These are phyloP conservation scores for Nemotelus nigrinus DNA, from an alignment of 2,888 invertebrate genomes.

Conservation along the genomic window DNA sequence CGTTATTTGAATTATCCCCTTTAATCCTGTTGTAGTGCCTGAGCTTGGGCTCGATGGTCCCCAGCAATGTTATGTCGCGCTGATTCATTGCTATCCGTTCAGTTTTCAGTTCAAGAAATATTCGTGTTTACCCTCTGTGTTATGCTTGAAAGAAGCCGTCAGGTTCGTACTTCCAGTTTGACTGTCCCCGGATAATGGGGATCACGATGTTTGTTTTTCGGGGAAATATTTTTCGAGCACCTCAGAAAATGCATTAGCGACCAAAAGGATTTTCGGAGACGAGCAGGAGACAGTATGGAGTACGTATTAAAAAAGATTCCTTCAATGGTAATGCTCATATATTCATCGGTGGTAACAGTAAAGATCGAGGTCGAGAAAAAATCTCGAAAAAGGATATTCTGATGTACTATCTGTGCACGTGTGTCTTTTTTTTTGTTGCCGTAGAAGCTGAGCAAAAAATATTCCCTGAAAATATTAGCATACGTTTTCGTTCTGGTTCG, in stretches of 20 bases:
- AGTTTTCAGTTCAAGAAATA: background rate
- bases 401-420: no score
- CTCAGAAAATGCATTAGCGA: constrained; percentile 3
- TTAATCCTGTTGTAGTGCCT: background rate
- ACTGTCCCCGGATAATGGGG: background rate
- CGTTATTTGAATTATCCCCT: background rate
- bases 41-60: background rate
- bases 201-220: background rate
- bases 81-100: background rate
- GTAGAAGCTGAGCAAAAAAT: no score
- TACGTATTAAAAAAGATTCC: no score
- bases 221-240: background rate
- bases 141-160: background rate
- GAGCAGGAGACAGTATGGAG: no score
- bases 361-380: no score
- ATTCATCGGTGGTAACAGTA: no score
- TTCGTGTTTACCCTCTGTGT: background rate
- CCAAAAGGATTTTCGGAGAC: background rate
- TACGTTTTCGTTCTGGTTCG: no score
- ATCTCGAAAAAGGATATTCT: no score
- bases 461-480: no score
- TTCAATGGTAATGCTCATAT: no score
- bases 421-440: no score
- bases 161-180: background rate
- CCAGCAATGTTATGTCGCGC: background rate